Conservation (phyloP, 2,797 vertebrate genomes). For the Rhodeus uyekii region DNA sequence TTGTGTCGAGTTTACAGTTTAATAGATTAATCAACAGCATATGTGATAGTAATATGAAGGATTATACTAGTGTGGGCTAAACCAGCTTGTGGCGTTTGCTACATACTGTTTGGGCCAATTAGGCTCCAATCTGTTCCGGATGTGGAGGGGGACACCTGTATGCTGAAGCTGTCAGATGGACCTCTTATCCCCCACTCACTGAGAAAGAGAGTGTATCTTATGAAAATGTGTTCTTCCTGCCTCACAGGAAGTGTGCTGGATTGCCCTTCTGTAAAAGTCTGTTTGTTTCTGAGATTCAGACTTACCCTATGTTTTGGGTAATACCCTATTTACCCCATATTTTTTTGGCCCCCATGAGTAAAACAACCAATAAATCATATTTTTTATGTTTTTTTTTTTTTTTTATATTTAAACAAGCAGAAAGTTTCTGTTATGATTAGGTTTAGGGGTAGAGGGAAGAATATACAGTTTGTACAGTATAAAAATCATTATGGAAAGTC, state of each 20-base stretch:
- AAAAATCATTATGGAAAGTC: neutral
- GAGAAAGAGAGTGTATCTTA: neutral
- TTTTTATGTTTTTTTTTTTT: too few relatives aligned
- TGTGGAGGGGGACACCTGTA: conserved; percentile 67
- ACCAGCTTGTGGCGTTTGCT: conserved; percentile 61
- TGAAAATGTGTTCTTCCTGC: conserved; percentile 57
- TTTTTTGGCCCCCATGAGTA: neutral
- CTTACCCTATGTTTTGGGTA: too few relatives aligned
- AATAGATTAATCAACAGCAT: neutral
- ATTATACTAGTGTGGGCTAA: conserved; percentile 23
- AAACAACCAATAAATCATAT: neutral
- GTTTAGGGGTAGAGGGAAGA: neutral
- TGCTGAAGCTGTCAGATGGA: conserved; percentile 62
- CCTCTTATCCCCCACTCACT: conserved; percentile 53
- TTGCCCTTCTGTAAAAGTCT: conserved; percentile 73
- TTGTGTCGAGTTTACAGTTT: neutral
- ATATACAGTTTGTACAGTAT: neutral
- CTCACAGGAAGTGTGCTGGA: conserved; percentile 71
- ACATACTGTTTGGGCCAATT: conserved; percentile 63
- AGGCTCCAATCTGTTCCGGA: conserved; percentile 65
- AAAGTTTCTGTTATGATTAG: neutral
- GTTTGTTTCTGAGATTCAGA: too few relatives aligned
- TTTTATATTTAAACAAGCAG: neutral
- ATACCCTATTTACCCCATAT: too few relatives aligned
- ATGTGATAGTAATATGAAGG: conserved; percentile 1